A percentile compares a stretch with the other conserved stretches of the same genome.
Evolutionary conservation across 2,888 invertebrate species (phyloP).

Genomic region (Eupelmus urozonus): DNA sequence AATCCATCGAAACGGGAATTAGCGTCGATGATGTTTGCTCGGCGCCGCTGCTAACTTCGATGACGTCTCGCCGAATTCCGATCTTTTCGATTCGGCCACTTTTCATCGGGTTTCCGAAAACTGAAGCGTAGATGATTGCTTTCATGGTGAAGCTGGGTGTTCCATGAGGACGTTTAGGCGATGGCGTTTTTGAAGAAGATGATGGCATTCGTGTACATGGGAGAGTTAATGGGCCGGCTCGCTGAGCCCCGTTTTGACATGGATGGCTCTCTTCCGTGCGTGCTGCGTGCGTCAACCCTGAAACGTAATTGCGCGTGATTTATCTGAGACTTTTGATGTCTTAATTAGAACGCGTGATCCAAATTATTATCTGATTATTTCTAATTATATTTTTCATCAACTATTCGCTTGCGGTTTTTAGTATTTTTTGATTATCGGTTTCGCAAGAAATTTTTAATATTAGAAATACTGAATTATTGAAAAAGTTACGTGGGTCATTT

Average conservation of each 20-base stretch:
- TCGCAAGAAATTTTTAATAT: too few species aligned
- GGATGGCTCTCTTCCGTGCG: constrained; percentile 48
- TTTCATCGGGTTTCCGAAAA: too few species aligned
- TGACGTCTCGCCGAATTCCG: not conserved
- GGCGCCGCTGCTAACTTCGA: not conserved
- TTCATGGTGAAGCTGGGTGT: not conserved
- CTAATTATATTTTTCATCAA: not conserved
- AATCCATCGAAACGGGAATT: not conserved
- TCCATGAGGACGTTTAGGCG: too few species aligned
- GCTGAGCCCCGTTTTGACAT: constrained; percentile 23
- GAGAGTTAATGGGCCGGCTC: constrained; percentile 3
- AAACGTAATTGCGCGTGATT: constrained; percentile 55
- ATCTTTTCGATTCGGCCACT: too few species aligned
- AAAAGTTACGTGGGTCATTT: too few species aligned
- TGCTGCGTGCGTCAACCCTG: constrained; percentile 65
- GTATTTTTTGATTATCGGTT: too few species aligned
- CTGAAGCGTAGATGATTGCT: too few species aligned
- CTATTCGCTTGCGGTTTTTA: not conserved
- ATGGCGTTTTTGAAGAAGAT: constrained; percentile 12
- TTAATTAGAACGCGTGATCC: not conserved
- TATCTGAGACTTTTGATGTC: not conserved
- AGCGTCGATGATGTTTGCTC: constrained; percentile 2
- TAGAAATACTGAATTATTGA: too few species aligned
- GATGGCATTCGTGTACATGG: constrained; percentile 3
- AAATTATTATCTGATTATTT: not conserved